Evolutionary conservation across 2,888 invertebrate species (phyloP).

Genomic region (Omphaloscelis lunosa): DNA sequence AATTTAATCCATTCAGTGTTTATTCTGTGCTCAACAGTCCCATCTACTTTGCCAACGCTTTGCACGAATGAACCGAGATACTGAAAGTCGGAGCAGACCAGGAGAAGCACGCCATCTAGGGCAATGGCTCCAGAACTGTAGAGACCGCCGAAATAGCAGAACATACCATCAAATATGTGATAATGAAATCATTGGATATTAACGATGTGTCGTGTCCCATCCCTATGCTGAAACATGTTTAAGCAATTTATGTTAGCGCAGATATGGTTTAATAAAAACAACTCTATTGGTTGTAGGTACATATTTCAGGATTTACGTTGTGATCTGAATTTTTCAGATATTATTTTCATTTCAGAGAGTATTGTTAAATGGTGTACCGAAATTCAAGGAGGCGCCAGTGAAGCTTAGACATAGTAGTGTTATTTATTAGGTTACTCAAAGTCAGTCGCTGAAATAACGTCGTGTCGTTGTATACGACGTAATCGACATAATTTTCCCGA

Average conservation of each 20-base stretch:
- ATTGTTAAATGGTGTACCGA: conserved; percentile 3
- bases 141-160: neutral
- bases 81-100: neutral
- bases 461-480: neutral
- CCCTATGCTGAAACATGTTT: conserved; percentile 71
- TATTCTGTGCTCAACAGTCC: neutral
- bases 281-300: conserved; percentile 74
- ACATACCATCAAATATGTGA: neutral
- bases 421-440: neutral
- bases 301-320: conserved; percentile 71
- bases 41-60: neutral
- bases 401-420: neutral
- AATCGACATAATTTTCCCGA: neutral
- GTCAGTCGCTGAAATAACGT: neutral
- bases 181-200: neutral
- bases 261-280: conserved; percentile 80
- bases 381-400: neutral
- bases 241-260: conserved; percentile 78
- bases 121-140: neutral
- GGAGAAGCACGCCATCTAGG: neutral
- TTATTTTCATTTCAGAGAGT: conserved; percentile 7
- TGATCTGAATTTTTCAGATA: conserved; percentile 58
- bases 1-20: neutral
- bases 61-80: neutral
- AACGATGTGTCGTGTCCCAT: conserved; percentile 44